Base-by-base conservation (phyloP, 2,797 vertebrate genomes). In the Salarias fasciatus region DNA sequence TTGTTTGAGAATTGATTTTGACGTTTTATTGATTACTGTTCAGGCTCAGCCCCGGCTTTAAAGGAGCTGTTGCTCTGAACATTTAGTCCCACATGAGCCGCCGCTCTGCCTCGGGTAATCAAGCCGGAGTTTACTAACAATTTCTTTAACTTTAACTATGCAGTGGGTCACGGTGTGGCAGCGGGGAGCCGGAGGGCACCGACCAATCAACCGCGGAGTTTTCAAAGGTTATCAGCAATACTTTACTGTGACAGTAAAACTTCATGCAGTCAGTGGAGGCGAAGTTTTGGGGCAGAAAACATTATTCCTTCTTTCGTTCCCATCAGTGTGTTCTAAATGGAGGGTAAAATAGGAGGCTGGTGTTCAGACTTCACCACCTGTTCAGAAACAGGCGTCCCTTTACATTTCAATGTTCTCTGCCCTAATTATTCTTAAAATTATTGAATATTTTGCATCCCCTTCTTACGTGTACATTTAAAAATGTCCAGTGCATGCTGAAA, bases 41-140 rank as follows among this genome's bases (percentile, higher is more conserved):
- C 51, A 29, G 45, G 18, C n/a, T n/a, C n/a, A n/a, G n/a, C n/a
- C n/a, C n/a, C n/a, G n/a, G n/a, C 18, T 24, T 24, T 24, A 24
- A 41, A 35, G 51, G 41, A 13, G 33, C 59, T 56, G 43, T 66
- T 31, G 57, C 40, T 64, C 49, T 13, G 7, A 70, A 44, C 54
- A 72, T 62, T 46, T 72, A 57, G 50, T 75, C 48, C 52, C 28
- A 31, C n/a, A 41, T 47, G 62, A 67, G 58, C 24, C 30, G 50
- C 46, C n/a, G 8, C 31, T 42, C 13, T 40, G 38, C 56, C 46
- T 45, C 38, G 30, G 40, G 55, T 64, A 38, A 30, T 65, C 45
- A 33, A 40, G 47, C 35, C 35, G 3, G 30, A 53, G 15, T 37
- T 36, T 14, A 33, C 31, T 0, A 63, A 68, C 47, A 46, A 57